Evolutionary conservation across 1,140 invertebrate species (phyloP).

Genomic region (Solen grandis): DNA sequence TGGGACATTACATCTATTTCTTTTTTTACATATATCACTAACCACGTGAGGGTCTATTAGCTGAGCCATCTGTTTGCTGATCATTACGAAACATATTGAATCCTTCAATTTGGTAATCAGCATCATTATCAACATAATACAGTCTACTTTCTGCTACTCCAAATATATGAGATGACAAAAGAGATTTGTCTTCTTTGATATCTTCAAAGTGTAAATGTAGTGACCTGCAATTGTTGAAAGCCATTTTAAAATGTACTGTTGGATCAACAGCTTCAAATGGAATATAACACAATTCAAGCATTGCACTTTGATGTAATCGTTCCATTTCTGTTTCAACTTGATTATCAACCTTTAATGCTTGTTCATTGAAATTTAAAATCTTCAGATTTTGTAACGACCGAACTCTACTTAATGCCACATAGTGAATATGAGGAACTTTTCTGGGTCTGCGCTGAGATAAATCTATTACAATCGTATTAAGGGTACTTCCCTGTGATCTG

Average conservation of each 20-base stretch:
- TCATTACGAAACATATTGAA: conserved; percentile 12
- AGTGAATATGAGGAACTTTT: conserved; percentile 40
- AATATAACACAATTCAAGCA: conserved; percentile 32
- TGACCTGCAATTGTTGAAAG: no score
- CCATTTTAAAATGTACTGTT: no score
- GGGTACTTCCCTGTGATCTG: conserved; percentile 28
- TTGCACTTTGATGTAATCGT: conserved; percentile 18
- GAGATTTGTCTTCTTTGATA: neutral
- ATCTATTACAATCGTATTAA: conserved; percentile 18
- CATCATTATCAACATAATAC: conserved; percentile 7
- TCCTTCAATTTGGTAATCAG: conserved; percentile 12
- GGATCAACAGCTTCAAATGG: no score
- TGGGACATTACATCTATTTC: conserved; percentile 6
- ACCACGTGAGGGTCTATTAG: conserved; percentile 27
- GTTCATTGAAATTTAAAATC: no score
- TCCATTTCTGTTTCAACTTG: conserved; percentile 18
- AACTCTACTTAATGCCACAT: conserved; percentile 38
- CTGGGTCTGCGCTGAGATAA: neutral
- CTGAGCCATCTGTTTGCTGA: neutral
- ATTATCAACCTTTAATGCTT: conserved; percentile 4
- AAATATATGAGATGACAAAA: conserved; percentile 8
- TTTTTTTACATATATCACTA: conserved; percentile 24
- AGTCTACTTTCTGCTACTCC: conserved; percentile 33
- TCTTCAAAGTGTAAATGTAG: conserved; percentile 18
- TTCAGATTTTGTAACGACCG: conserved; percentile 2